Evolutionary conservation across 2,888 invertebrate genomes (phyloP), one percentile per base, ranked within the genome.

Genomic region (Eristalinus aeneus): DNA sequence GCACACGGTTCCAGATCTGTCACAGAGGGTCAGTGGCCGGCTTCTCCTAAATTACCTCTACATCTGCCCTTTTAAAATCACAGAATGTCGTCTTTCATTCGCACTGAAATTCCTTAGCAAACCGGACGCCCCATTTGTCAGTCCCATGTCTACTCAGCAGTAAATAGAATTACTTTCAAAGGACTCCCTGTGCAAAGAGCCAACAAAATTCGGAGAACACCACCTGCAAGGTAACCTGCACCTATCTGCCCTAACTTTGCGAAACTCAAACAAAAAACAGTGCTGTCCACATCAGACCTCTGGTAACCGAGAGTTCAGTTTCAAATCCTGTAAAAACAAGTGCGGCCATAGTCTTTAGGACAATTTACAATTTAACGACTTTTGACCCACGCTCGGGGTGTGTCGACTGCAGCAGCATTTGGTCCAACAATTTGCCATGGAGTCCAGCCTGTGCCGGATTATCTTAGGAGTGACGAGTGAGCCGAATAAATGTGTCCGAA

Each of bases 331-430:
- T 22, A 54, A 39, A 27, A 53, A 60, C 60, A 78, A 36, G 54
- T 74, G 60, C 22, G 58, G 32, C 36, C 65, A 32, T 75, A 54
- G 75, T 75, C 79, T 67, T 76, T 68, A 81, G 68, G 76, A 81
- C 68, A 68, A 81, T 81, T 85, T 73, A 36, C 81, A 63, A 76
- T 80, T 84, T 80, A 67, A 72, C 72, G 72, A 76, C 75, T 75
- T 80, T 80, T 22, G 61, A 84, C 75, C 72, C 72, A 76, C 68
- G 71, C 60, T 79, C 78, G 23, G 56, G 27, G 65, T 34, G 46
- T 34, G 16, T 58, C 71, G 34, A 36, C 61, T 75, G 34, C 84
- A 75, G 53, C 39, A 79, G 60, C 69, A 72, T 39, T 80, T 75
- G 75, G 46, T 65, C 72, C 22, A 27, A 63, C 58, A 75, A 72